Conservation (phyloP, 2,888 invertebrate species). For the Ischnus inquisitorius region DNA sequence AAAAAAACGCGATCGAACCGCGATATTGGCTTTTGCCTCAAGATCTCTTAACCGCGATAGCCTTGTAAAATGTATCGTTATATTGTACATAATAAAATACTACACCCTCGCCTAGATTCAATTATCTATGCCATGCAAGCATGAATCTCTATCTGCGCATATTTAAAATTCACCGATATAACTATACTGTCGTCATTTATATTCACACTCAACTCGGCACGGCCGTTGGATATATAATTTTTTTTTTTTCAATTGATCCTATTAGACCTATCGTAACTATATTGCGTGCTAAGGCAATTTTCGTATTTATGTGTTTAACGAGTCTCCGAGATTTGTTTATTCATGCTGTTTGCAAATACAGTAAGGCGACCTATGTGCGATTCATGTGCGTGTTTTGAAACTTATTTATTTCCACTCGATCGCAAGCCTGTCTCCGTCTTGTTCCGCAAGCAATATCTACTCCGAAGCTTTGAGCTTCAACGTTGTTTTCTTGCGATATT, state of each 20-base stretch:
- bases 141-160: conserved; percentile 34
- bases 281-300: conserved; percentile 24
- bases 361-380: neutral
- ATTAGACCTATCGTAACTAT: conserved; percentile 41
- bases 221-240: conserved; percentile 15
- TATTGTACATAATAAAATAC: conserved; percentile 44
- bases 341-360: conserved; percentile 35
- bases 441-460: neutral
- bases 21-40: conserved; percentile 71
- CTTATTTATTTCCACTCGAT: neutral
- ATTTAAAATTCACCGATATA: conserved; percentile 39
- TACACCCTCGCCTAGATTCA: neutral
- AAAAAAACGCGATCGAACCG: conserved; percentile 49
- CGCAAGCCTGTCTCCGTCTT: conserved; percentile 9
- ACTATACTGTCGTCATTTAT: conserved; percentile 33
- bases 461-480: neutral
- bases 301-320: conserved; percentile 61
- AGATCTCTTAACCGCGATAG: conserved; percentile 44
- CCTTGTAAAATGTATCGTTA: conserved; percentile 48
- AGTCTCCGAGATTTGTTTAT: conserved; percentile 52
- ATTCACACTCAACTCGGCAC: conserved; percentile 28
- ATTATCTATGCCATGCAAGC: conserved; percentile 7
- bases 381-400: conserved; percentile 3
- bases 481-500: conserved; percentile 11
- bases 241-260: conserved; percentile 16